phyloP scores from a whole-genome alignment of 2,888 invertebrate species.

The Dioctria linearis region DNA sequence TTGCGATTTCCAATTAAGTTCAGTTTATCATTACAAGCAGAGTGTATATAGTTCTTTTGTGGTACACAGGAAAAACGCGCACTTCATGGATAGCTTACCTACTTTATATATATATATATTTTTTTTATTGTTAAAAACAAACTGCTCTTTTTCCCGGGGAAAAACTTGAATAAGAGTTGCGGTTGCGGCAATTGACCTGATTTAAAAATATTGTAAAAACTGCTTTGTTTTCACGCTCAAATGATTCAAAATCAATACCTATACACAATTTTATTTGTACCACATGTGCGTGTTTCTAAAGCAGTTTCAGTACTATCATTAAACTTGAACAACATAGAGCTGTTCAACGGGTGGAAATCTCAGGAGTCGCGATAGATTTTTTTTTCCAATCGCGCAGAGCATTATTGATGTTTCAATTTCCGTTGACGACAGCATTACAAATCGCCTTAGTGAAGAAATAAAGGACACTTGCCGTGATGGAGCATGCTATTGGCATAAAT shows the following conservation, averaged over 20 bases:
- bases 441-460: slow-evolving; percentile 58
- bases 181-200: slow-evolving; percentile 35
- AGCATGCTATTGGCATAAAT: slow-evolving; percentile 25
- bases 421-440: slow-evolving; percentile 63
- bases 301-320: slow-evolving; percentile 34
- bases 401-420: slow-evolving; percentile 64
- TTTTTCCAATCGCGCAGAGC: slow-evolving; percentile 58
- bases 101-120: no score
- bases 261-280: slow-evolving; percentile 11
- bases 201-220: slow-evolving; percentile 29
- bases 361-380: slow-evolving; percentile 44
- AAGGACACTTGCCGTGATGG: slow-evolving; percentile 41
- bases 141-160: no score
- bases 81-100: no score
- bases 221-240: slow-evolving; percentile 16
- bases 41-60: no score
- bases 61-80: no score
- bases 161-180: background rate
- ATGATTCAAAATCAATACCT: slow-evolving; percentile 33
- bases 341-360: background rate
- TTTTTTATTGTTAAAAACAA: no score
- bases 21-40: no score
- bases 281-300: slow-evolving; percentile 36
- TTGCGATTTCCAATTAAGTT: no score
- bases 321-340: background rate